A percentile compares a stretch with the other conserved stretches of the same genome.
Evolutionary conservation across 2,113 vertebrate genomes (phyloP).

Genomic region (Heptranchias perlo): DNA sequence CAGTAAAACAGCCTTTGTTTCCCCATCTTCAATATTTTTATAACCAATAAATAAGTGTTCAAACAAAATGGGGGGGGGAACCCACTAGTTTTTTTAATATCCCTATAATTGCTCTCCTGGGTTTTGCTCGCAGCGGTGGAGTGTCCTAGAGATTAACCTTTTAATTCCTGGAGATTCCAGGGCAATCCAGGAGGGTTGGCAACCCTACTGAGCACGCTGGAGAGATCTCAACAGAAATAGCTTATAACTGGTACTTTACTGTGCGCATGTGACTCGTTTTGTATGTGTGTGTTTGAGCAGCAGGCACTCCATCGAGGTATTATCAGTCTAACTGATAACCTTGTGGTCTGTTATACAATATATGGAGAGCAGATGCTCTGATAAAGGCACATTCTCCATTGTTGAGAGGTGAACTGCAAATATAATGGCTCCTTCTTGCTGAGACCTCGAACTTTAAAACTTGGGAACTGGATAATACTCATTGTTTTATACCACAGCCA

Average conservation of each 20-base stretch:
- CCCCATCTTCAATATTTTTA: neutral
- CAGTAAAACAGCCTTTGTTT: no score
- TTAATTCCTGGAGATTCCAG: no score
- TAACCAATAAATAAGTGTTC: neutral
- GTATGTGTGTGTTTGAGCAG: conserved; percentile 58
- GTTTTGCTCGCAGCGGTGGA: no score
- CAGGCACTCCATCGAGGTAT: conserved; percentile 64
- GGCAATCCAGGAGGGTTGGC: neutral
- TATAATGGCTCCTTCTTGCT: neutral
- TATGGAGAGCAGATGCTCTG: conserved; percentile 59
- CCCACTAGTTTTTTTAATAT: neutral
- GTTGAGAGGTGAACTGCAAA: conserved; percentile 46
- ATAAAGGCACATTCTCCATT: conserved; percentile 55
- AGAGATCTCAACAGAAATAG: neutral
- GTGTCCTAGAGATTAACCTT: neutral
- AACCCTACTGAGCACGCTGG: neutral
- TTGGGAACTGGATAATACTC: neutral
- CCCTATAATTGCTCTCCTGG: neutral
- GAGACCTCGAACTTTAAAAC: neutral
- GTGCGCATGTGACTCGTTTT: neutral
- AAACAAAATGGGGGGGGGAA: neutral
- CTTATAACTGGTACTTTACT: neutral
- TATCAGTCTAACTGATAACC: conserved; percentile 75
- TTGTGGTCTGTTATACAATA: conserved; percentile 58
- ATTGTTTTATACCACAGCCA: neutral